These are phyloP conservation scores for Catocala fraxini DNA, from an alignment of 2,888 invertebrate genomes.

Conservation along the genomic window DNA sequence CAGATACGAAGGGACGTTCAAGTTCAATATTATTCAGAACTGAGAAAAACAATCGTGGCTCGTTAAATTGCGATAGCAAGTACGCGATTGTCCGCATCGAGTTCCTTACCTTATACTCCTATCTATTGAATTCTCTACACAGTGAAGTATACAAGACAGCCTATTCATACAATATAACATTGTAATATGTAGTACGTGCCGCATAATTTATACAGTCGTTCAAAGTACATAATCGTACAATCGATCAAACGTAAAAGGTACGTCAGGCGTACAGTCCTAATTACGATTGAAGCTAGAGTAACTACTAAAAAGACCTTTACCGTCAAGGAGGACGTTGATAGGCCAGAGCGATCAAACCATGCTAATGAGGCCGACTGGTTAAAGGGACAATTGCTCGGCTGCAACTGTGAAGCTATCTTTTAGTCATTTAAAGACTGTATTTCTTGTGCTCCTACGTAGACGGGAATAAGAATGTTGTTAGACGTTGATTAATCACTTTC, in stretches of 20 bases:
- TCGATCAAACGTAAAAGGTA: conserved; percentile 60
- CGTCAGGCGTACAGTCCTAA: conserved; percentile 63
- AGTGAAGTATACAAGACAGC: conserved; percentile 44
- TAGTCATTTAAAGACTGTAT: conserved; percentile 74
- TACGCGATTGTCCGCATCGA: conserved; percentile 76
- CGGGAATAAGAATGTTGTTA: conserved; percentile 66
- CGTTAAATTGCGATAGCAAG: conserved; percentile 84
- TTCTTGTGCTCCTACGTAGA: conserved; percentile 64
- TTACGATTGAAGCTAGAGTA: conserved; percentile 67
- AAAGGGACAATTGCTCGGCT: conserved; percentile 78
- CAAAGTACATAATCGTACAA: conserved; percentile 35
- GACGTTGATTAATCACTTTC: conserved; percentile 72
- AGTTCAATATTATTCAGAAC: conserved; percentile 86
- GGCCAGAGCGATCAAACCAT: conserved; percentile 73
- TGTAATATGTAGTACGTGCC: conserved; percentile 29
- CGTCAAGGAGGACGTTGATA: conserved; percentile 75
- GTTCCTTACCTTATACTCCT: conserved; percentile 64
- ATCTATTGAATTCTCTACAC: conserved; percentile 56
- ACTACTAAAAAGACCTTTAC: conserved; percentile 72
- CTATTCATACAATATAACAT: conserved; percentile 32
- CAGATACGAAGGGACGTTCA: conserved; percentile 79
- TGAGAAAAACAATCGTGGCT: conserved; percentile 86
- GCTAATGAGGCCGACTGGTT: conserved; percentile 80
- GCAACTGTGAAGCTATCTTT: conserved; percentile 74
- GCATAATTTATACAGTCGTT: conserved; percentile 25